These are phyloP conservation scores for Drosophila bocki DNA, from an alignment of 1,140 invertebrate species.

Conservation along the genomic window DNA sequence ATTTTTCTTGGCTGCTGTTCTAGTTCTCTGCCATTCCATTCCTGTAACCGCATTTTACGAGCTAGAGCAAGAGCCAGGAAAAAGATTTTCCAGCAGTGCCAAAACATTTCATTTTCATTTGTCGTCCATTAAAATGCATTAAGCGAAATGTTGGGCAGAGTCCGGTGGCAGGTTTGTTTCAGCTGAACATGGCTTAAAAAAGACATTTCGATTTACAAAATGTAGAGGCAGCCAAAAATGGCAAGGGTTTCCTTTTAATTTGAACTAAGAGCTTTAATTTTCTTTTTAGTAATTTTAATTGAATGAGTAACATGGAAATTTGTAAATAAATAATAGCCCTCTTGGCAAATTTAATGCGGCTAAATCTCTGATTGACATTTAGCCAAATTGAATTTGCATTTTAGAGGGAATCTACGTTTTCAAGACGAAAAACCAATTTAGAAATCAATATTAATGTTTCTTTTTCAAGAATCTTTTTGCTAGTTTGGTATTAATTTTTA, in stretches of 20 bases:
- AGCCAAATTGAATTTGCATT: background rate
- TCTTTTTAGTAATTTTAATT: background rate
- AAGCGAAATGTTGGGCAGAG: constrained; percentile 14
- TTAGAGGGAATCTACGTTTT: background rate
- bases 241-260: background rate
- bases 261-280: background rate
- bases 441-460: background rate
- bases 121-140: constrained; percentile 74
- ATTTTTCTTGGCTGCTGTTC: constrained; percentile 43
- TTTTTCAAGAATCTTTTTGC: constrained; percentile 26
- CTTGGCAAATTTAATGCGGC: no score
- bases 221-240: constrained; percentile 1
- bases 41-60: constrained; percentile 32
- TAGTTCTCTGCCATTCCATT: constrained; percentile 6
- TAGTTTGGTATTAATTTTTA: constrained; percentile 69
- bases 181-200: background rate
- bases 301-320: background rate
- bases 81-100: constrained; percentile 50
- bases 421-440: background rate
- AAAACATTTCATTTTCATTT: constrained; percentile 70
- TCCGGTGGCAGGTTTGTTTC: constrained; percentile 4
- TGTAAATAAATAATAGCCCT: background rate
- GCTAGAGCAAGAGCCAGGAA: background rate
- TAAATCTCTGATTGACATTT: background rate
- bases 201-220: constrained; percentile 6